These are phyloP conservation scores for Thripadectes ignobilis DNA, from an alignment of 2,797 vertebrate species.

Conservation along the genomic window DNA sequence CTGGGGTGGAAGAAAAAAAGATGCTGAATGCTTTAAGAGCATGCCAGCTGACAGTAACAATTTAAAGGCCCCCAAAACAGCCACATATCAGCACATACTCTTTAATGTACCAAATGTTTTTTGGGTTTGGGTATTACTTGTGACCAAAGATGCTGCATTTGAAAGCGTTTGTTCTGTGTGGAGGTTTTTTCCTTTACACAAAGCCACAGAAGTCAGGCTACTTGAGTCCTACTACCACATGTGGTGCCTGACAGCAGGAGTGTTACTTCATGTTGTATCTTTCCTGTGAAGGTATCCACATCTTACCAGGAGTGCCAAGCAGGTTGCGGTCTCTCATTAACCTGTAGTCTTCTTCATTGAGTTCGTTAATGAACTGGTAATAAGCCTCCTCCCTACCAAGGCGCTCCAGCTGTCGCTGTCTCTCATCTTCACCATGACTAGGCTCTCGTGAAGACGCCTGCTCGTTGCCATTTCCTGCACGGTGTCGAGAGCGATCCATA, in stretches of 20 bases:
- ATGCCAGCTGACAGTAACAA: not conserved
- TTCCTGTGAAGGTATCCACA: not conserved
- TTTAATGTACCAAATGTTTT: not conserved
- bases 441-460: conserved; percentile 21
- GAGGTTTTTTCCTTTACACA: not conserved
- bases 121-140: not conserved
- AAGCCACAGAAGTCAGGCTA: not conserved
- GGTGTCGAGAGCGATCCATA: conserved; percentile 70
- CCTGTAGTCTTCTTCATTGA: conserved; percentile 93
- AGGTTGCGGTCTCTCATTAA: conserved; percentile 95
- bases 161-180: not conserved
- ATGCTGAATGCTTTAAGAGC: not conserved
- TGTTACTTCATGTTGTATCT: accelerated
- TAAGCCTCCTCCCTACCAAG: conserved; percentile 95
- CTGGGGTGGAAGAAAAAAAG: not conserved
- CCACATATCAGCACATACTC: not conserved
- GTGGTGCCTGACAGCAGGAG: not conserved
- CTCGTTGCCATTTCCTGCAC: conserved; percentile 37
- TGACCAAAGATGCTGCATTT: not conserved
- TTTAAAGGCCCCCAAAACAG: not conserved
- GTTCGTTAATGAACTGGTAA: conserved; percentile 94
- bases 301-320: conserved; percentile 92
- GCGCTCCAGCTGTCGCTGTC: conserved; percentile 90
- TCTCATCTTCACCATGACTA: conserved; percentile 76
- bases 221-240: not conserved